Evolutionary conservation across 2,888 invertebrate species (phyloP).

Genomic region (Arrhopalites spinosus): DNA sequence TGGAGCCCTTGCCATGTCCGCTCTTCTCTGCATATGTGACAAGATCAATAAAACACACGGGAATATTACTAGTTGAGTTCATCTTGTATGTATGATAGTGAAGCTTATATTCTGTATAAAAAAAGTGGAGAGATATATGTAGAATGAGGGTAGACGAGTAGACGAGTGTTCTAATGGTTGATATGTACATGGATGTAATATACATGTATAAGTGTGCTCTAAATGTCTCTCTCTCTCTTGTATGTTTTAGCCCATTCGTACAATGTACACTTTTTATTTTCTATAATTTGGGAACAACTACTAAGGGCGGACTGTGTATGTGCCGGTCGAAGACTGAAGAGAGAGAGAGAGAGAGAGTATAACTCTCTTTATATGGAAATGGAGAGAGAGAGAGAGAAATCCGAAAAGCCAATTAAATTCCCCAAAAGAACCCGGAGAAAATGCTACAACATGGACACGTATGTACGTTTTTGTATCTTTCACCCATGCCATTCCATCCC

Average conservation of each 20-base stretch:
- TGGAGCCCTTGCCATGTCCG: slow-evolving; percentile 6
- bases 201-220: neutral
- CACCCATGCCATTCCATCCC: neutral
- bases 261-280: slow-evolving; percentile 1
- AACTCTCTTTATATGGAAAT: neutral
- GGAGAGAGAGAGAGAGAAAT: neutral
- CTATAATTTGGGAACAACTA: slow-evolving; percentile 7
- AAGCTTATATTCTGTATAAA: neutral
- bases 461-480: neutral
- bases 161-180: too few species aligned
- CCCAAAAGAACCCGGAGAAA: slow-evolving; percentile 20
- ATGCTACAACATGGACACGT: neutral
- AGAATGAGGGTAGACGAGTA: too few species aligned
- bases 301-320: neutral
- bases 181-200: too few species aligned
- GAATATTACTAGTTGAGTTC: slow-evolving; percentile 19
- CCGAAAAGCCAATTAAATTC: slow-evolving; percentile 25
- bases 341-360: neutral
- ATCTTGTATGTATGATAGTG: neutral
- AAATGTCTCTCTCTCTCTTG: neutral
- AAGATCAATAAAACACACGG: slow-evolving; percentile 38
- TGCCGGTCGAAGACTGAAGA: neutral
- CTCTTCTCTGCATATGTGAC: slow-evolving; percentile 31
- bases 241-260: slow-evolving; percentile 1
- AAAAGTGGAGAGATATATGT: neutral